These are phyloP conservation scores for Chionodraco myersi DNA, from an alignment of 2,113 vertebrate genomes.

Conservation along the genomic window DNA sequence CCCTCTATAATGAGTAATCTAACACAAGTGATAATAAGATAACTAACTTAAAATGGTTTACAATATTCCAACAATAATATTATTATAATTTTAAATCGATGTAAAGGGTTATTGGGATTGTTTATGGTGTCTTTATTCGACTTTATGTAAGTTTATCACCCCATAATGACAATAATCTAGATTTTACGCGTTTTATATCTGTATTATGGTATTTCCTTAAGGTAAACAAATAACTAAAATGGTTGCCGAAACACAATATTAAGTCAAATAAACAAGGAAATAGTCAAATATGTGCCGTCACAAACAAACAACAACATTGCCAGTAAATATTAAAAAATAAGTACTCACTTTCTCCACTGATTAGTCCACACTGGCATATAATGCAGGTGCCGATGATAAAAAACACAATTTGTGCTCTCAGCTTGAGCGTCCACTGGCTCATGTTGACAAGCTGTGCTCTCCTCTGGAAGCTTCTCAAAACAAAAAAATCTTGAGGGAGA, in stretches of 20 bases:
- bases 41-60: neutral
- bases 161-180: neutral
- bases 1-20: neutral
- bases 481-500: slow-evolving; percentile 31
- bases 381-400: slow-evolving; percentile 78
- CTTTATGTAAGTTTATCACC: neutral
- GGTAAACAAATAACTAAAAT: neutral
- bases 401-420: slow-evolving; percentile 77
- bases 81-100: neutral
- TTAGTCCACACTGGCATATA: slow-evolving; percentile 79
- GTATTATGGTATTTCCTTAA: too few species aligned
- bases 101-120: neutral
- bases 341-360: slow-evolving; percentile 86
- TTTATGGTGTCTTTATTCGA: neutral
- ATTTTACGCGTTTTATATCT: neutral
- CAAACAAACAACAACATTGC: neutral
- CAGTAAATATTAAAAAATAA: neutral
- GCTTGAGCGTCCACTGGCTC: slow-evolving; percentile 73
- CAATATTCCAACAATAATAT: neutral
- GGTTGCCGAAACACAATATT: neutral
- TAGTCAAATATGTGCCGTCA: neutral
- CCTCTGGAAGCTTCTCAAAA: slow-evolving; percentile 43
- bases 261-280: neutral
- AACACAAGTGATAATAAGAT: neutral
- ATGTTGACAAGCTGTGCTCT: slow-evolving; percentile 74